Base-by-base conservation (phyloP, 2,113 vertebrate species). In the Dicentrarchus labrax region DNA sequence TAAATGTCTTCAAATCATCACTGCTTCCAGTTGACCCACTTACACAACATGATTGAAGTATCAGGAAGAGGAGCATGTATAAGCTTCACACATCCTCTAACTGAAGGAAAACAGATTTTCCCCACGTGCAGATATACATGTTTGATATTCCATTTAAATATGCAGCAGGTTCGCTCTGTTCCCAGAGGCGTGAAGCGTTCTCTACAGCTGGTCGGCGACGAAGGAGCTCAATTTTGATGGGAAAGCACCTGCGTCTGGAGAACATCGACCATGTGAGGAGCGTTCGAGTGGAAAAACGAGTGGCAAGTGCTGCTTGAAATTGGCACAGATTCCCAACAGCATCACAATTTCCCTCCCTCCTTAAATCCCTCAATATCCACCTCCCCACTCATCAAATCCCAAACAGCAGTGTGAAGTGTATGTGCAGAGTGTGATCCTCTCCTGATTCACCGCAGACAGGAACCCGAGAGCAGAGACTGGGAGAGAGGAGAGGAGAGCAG, bases 21-120 rank as follows among this genome's bases (percentile, higher is more conserved):
- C 65, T 39, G 50, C 75, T 66, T 72, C 51, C 59, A 65, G 76
- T 53, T 67, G 76, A 80, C 77, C 80, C 81, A 83, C 80, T 83
- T 83, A 38, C 16, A 69, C 41, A 5, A 13, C 43, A 9, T 36
- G 36, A 56, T 43, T 82, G 69, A 73, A 78, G 56, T 39, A 39
- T 53, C 3, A 2, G 57, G 38, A n/a, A 2, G 67, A 7, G 0
- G 11, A 38, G 75, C 36, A 72, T 38, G 75, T 45, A 22, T 5
- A 54, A 75, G 48, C 70, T 68, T 65, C 71, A 69, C 30, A 48
- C 38, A 8, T 5, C 8, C 62, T 78, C 19, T 60, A 16, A 60
- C 54, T n/a, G 68, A 36, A 70, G 72, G 30, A 11, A 72, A 72
- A 71, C 16, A 3, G 73, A 77, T 60, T 66, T 17, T n/a, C 39